Percentiles rank a stretch among this genome's conserved stretches.
Conservation (phyloP, 1,140 invertebrate species). For the Diprion similis region DNA sequence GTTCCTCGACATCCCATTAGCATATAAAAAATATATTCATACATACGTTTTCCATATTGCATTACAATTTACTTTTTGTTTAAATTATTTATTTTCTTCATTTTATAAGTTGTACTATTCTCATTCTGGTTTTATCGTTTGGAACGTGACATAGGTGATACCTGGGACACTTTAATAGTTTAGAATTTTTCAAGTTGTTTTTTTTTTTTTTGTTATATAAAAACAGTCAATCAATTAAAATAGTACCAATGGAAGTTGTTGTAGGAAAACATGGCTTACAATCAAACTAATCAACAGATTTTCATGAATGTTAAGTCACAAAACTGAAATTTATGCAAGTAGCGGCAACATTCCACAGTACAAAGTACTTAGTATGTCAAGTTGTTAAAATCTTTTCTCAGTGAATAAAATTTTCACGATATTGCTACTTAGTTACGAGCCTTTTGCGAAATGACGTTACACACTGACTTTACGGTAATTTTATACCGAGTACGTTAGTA, state of each 20-base stretch:
- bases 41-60: slow-evolving; percentile 41
- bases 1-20: slow-evolving; percentile 51
- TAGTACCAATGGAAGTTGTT: slow-evolving; percentile 43
- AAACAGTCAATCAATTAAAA: slow-evolving; percentile 34
- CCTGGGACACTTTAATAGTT: not conserved
- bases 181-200: slow-evolving; percentile 14
- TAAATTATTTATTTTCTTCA: slow-evolving; percentile 14
- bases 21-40: slow-evolving; percentile 62
- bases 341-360: not conserved
- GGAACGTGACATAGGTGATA: not conserved
- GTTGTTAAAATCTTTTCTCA: not conserved
- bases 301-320: slow-evolving; percentile 22
- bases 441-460: too few species aligned
- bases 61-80: not conserved
- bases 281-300: slow-evolving; percentile 10
- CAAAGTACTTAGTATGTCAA: not conserved
- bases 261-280: slow-evolving; percentile 41
- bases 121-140: slow-evolving; percentile 32
- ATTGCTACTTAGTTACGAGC: not conserved
- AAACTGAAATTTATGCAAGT: slow-evolving; percentile 8
- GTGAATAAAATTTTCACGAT: not conserved
- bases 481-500: too few species aligned
- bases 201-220: slow-evolving; percentile 31
- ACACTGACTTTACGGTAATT: too few species aligned
- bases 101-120: slow-evolving; percentile 49